Percentiles rank a stretch among this genome's conserved stretches.
Evolutionary conservation across 2,797 vertebrate genomes (phyloP).

Genomic region (Eulemur albifrons): DNA sequence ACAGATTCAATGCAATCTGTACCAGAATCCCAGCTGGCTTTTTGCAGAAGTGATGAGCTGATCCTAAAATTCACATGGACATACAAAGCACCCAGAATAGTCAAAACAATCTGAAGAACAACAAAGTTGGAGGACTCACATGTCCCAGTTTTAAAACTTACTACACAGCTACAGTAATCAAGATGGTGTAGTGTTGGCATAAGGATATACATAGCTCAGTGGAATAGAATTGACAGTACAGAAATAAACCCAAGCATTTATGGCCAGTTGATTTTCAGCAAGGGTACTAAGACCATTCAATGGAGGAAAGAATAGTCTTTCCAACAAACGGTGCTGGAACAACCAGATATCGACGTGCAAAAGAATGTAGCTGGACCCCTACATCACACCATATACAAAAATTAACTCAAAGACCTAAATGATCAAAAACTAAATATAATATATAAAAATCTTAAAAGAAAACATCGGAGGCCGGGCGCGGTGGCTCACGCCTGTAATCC

Average conservation of each 20-base stretch:
- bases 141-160: background rate
- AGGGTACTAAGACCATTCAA: background rate
- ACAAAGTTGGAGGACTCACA: background rate
- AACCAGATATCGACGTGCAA: background rate
- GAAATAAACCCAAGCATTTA: background rate
- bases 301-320: background rate
- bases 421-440: background rate
- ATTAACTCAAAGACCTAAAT: background rate
- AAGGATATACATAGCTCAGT: background rate
- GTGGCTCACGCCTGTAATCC: too few relatives aligned
- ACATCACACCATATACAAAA: background rate
- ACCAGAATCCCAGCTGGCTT: background rate
- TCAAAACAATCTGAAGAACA: background rate
- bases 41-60: background rate
- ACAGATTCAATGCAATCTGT: background rate
- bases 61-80: background rate
- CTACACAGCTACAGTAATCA: background rate
- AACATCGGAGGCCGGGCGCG: background rate
- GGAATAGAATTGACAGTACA: background rate
- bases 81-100: background rate
- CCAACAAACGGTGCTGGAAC: background rate
- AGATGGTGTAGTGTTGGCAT: background rate
- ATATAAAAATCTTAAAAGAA: background rate
- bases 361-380: background rate
- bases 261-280: background rate